A percentile compares a stretch with the other conserved stretches of the same genome.
Conservation (phyloP, 2,113 vertebrate species). For the Isurus oxyrinchus region DNA sequence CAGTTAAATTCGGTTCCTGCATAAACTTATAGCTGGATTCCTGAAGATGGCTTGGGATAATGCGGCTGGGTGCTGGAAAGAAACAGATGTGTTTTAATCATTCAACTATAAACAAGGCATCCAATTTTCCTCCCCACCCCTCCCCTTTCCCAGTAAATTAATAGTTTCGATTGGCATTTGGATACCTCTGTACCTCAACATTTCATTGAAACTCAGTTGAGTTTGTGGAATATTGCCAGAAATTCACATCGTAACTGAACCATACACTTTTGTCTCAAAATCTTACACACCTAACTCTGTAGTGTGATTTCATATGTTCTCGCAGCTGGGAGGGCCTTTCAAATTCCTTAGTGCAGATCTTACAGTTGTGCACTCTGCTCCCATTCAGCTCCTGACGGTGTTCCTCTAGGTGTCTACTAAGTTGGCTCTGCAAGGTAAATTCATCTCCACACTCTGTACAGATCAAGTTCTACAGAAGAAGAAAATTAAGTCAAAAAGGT, state of each 20-base stretch:
- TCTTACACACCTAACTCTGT: slow-evolving; percentile 73
- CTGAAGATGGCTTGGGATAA: neutral
- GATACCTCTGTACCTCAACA: neutral
- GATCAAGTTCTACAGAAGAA: slow-evolving; percentile 75
- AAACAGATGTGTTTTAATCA: neutral
- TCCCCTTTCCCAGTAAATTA: neutral
- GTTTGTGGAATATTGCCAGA: neutral
- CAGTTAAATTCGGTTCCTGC: neutral
- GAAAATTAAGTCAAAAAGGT: slow-evolving; percentile 40
- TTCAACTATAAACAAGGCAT: neutral
- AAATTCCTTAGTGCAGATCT: slow-evolving; percentile 78
- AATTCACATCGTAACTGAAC: neutral
- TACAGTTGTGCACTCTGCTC: slow-evolving; percentile 70
- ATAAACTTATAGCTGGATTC: neutral
- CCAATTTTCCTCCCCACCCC: neutral
- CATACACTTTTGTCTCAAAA: neutral
- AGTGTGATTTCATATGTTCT: slow-evolving; percentile 85
- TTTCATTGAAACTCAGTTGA: neutral
- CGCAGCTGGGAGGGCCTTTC: slow-evolving; percentile 70
- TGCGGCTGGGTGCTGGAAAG: too few species aligned
- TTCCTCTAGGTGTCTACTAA: slow-evolving; percentile 83
- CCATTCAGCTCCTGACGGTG: slow-evolving; percentile 84
- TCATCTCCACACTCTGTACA: slow-evolving; percentile 94
- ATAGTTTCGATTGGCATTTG: neutral
- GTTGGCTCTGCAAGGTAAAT: slow-evolving; percentile 91